Base-by-base conservation (phyloP, 2,113 vertebrate species). In the Pao palembangensis region DNA sequence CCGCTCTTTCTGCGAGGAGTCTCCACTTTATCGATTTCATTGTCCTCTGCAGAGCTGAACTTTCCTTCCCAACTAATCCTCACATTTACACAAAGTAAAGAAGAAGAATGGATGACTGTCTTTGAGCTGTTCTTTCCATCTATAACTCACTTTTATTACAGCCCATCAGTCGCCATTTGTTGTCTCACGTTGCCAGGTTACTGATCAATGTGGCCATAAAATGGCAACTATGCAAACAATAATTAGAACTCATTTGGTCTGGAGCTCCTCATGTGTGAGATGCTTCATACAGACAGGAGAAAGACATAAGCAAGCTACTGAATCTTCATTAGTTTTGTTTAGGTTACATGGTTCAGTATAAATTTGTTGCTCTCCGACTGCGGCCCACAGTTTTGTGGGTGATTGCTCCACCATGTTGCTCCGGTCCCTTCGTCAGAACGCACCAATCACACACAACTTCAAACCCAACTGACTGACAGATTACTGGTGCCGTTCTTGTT, bases 11-110 rank as follows among this genome's bases (percentile, higher is more conserved):
- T 67, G 72, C 49, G 69, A 82, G 68, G 75, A 82, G 71, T 79
- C 79, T 65, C 69, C 62, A 67, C 75, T 79, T 68, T 71, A 85
- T 89, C 55, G 80, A 87, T 87, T 83, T 73, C 53, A 79, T 76
- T 82, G 71, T 85, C 83, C 74, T 72, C 76, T 70, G 58, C 52
- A 69, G 65, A 83, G 76, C 64, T 75, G 48, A 86, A 85, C 82
- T 79, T 75, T 73, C 38, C 62, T 51, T 49, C 67, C 43, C 67
- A 82, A 88, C 81, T 72, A 79, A 84, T 86, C 79, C 59, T 73
- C 76, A 73, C 78, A 79, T 83, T 79, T 84, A 71, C 71, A 80
- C 64, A 2, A 56, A 73, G 66, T 77, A 81, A 71, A 68, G 51
- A 60, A 68, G 56, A 60, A 79, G 61, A 83, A 70, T 73, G 28